Base-by-base conservation (phyloP, 2,113 vertebrate species). In the Larimichthys crocea region DNA sequence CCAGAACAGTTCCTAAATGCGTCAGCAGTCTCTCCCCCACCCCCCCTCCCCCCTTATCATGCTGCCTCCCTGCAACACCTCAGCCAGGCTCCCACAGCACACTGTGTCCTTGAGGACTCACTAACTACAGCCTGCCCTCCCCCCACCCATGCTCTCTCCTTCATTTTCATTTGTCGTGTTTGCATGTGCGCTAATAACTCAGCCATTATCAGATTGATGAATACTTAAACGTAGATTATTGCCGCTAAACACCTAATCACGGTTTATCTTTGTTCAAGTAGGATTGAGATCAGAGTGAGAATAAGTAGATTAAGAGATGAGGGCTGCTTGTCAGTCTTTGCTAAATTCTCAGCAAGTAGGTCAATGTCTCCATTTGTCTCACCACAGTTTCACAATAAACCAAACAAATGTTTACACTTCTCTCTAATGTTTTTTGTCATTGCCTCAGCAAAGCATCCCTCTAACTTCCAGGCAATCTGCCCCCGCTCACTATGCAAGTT, bases 101-200 rank as follows among this genome's bases (percentile, higher is more conserved):
- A 90, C 91, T 74, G 87, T 88, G 91, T 94, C 91, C 93, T 92
- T 92, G 84, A 93, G 83, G 90, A 92, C 84, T 89, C 82, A 79
- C 85, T 83, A 69, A 84, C 85, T 73, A 64, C 76, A 61, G 50
- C 2, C 71, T 49, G 64, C 66, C 84, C 78, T 71, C 42, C 82
- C 64, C 76, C 74, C 42, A 31, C 62, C 5, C 42, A 10, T 12
- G 42, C 83, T 53, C 64, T 59, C 75, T 53, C 53, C 57, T 62
- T 86, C 84, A 69, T 77, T 86, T 64, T 83, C 57, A 62, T 73
- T 83, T 48, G 57, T 7, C 40, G 24, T 84, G 82, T 90, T 84
- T 83, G 80, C 82, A 59, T 67, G 46, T 31, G 19, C 10, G 24
- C 67, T 57, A 42, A 57, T 74, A 62, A 76, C 59, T 31, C 35